Evolutionary conservation across 1,140 invertebrate species (phyloP), one percentile per base, ranked within the genome.

Genomic region (Zaprionus taronus): DNA sequence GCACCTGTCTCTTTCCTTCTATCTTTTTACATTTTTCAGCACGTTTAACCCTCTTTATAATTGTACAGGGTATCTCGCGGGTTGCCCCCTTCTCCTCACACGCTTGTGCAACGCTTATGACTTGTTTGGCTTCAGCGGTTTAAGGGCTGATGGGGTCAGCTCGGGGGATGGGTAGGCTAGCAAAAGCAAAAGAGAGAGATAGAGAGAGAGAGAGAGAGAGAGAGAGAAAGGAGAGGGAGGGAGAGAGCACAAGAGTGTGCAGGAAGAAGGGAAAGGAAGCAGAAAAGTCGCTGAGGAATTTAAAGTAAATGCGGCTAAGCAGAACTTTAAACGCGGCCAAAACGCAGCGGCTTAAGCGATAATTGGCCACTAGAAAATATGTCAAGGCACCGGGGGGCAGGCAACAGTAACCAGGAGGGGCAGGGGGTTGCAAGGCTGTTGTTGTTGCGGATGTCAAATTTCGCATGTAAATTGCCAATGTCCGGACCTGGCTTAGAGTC

Each of bases 381-480:
- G 81, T 76, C 74, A 71, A 70, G 69, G 77, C 26, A 26, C 5
- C 11, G n/a, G 28, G 28, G 47, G 36, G n/a, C 6, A 36, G 17
- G 36, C 14, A 24, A 9, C 28, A 7, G 44, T 49, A 28, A 5
- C 17, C 9, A 22, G 17, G 3, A 11, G 28, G 49, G 53, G 31
- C 7, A 5, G 15, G 36, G 14, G 38, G 17, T 9, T 1, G 24
- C 4, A 15, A 22, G n/a, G 31, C 49, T 14, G 51, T 20, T 47
- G 11, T 6, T 56, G 69, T 49, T 63, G 44, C 56, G 64, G 64
- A 67, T 86, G 83, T 72, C 53, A 76, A 79, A 84, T 81, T 77
- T 70, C 61, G 62, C 80, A 87, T 87, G 84, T 74, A 87, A 87
- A 87, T 87, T 84, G 78, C 73, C 84, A 79, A 84, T 87, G 83